These are phyloP conservation scores for Actinostola sp. DNA, from an alignment of 92 coral and sea anemone genomes.

Conservation along the genomic window DNA sequence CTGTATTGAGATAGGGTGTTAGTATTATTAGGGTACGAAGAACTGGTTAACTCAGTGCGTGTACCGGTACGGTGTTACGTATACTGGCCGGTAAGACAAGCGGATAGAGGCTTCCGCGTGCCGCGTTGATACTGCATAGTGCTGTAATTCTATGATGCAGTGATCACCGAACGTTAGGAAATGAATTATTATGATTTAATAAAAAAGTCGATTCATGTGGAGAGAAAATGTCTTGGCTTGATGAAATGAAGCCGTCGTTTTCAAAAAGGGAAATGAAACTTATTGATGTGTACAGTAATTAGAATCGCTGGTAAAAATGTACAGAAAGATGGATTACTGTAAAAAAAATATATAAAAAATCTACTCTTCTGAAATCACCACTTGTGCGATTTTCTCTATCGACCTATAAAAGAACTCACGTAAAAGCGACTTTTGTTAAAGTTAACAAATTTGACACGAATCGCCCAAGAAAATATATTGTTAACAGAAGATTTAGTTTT, in stretches of 20 bases:
- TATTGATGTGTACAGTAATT: conserved; percentile 6
- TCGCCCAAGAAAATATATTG: not conserved
- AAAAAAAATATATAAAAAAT: not conserved
- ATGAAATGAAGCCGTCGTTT: conserved; percentile 16
- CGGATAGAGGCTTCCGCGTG: conserved; percentile 2
- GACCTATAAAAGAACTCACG: too few species aligned
- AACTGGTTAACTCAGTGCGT: conserved; percentile 14
- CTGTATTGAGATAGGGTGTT: not conserved
- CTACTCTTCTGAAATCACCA: not conserved
- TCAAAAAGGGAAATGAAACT: conserved; percentile 6
- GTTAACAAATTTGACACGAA: not conserved
- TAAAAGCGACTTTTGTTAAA: too few species aligned
- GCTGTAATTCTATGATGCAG: conserved; percentile 1
- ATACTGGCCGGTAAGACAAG: not conserved
- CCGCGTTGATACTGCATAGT: conserved; percentile 1
- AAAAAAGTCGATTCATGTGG: conserved; percentile 21
- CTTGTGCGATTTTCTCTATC: too few species aligned
- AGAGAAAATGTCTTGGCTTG: conserved; percentile 36
- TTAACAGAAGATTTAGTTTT: not conserved
- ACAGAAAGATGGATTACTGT: not conserved
- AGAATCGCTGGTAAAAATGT: conserved; percentile 4
- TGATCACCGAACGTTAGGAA: conserved; percentile 16
- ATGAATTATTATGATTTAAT: conserved; percentile 29
- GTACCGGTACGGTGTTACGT: not conserved
- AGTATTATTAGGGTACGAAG: not conserved